A percentile compares a stretch with the other conserved stretches of the same genome.
phyloP scores from a whole-genome alignment of 2,888 invertebrate genomes.

The Aphodius granarius region DNA sequence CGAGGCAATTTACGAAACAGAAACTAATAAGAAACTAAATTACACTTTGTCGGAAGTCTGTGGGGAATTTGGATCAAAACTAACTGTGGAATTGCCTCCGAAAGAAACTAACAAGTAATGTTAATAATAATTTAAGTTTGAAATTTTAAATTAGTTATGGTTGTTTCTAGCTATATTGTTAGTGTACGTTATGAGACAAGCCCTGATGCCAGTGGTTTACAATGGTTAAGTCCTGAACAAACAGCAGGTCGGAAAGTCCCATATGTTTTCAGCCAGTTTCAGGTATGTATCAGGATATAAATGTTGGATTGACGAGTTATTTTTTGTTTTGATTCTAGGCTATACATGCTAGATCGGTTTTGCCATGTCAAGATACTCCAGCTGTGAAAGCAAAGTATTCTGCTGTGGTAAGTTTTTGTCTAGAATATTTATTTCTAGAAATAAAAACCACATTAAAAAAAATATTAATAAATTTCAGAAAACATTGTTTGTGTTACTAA shows the following conservation, averaged over 20 bases:
- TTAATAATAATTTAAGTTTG: conserved; percentile 5
- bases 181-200: conserved; percentile 76
- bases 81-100: conserved; percentile 69
- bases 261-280: conserved; percentile 83
- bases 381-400: conserved; percentile 82
- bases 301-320: conserved; percentile 6
- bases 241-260: conserved; percentile 86
- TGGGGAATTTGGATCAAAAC: conserved; percentile 74
- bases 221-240: conserved; percentile 86
- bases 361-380: conserved; percentile 94
- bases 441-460: background rate
- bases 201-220: conserved; percentile 79
- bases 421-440: conserved; percentile 3
- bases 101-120: conserved; percentile 41
- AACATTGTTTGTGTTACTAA: background rate
- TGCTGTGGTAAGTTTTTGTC: conserved; percentile 51
- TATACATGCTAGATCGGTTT: conserved; percentile 84
- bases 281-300: conserved; percentile 54
- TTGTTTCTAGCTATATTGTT: conserved; percentile 57
- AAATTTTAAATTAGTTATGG: conserved; percentile 21
- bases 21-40: conserved; percentile 40
- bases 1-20: conserved; percentile 58
- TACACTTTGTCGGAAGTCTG: conserved; percentile 65
- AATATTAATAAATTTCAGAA: background rate
- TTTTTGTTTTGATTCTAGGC: conserved; percentile 59